Conservation (phyloP, 2,113 vertebrate species). For the Halcyon senegalensis region DNA sequence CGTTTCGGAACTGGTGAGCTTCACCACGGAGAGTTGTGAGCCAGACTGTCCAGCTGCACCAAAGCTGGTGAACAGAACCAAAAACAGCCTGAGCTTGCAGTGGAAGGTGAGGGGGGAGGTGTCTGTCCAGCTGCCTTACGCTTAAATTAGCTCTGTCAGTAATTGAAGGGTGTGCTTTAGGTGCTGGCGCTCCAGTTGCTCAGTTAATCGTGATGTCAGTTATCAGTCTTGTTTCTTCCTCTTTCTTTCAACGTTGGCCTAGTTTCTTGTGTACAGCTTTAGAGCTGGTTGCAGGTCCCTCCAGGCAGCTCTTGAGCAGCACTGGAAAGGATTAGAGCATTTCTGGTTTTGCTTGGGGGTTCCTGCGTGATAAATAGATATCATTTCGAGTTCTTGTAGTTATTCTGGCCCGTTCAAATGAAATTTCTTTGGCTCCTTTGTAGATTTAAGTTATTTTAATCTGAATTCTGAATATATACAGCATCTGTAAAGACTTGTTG, state of each 20-base stretch:
- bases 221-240: not conserved
- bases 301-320: accelerated
- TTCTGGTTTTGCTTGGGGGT: not conserved
- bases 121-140: accelerated
- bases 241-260: not conserved
- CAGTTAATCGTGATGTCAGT: too few species aligned
- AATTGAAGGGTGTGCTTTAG: not conserved
- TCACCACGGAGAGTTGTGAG: constrained; percentile 78
- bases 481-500: not conserved
- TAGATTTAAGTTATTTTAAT: not conserved
- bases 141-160: not conserved
- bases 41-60: constrained; percentile 80
- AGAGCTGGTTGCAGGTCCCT: not conserved
- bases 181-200: not conserved
- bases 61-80: constrained; percentile 75
- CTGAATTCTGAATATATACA: not conserved
- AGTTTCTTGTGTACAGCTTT: not conserved
- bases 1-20: constrained; percentile 76
- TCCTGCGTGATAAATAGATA: not conserved
- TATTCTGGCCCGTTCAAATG: not conserved
- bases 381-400: not conserved
- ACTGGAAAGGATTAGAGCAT: not conserved
- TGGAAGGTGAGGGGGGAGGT: constrained; percentile 76
- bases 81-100: constrained; percentile 80
- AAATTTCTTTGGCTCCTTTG: not conserved